These are phyloP conservation scores for Xestia ashworthii DNA, from an alignment of 2,888 invertebrate genomes.

Conservation along the genomic window DNA sequence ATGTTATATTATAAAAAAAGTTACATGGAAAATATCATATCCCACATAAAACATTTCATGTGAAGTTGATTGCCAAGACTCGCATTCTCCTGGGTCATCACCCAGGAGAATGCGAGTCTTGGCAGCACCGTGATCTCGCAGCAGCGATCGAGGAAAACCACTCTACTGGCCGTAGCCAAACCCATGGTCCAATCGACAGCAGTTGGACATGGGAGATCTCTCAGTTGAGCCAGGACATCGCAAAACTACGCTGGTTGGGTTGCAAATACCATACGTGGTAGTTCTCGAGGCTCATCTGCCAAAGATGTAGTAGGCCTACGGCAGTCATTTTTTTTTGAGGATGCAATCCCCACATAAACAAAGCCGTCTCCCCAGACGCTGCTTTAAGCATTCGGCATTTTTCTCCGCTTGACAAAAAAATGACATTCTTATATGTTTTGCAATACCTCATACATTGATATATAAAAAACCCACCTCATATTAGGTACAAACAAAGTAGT, in stretches of 20 bases:
- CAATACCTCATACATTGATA: no score
- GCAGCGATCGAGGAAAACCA: background rate
- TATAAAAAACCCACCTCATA: no score
- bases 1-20: no score
- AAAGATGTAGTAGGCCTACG: background rate
- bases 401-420: background rate
- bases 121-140: background rate
- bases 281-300: background rate
- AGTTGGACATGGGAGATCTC: background rate
- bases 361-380: background rate
- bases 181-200: no score
- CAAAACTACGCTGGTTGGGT: background rate
- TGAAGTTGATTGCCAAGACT: background rate
- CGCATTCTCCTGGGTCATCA: background rate
- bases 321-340: background rate
- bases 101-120: no score
- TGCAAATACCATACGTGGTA: background rate
- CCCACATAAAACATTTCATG: background rate
- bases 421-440: background rate
- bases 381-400: background rate
- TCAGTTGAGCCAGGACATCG: background rate
- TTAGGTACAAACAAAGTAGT: no score
- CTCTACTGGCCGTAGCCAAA: background rate
- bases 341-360: background rate
- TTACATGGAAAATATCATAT: no score